These are phyloP conservation scores for Raphicerus campestris DNA, from an alignment of 2,113 vertebrate genomes.

Conservation along the genomic window DNA sequence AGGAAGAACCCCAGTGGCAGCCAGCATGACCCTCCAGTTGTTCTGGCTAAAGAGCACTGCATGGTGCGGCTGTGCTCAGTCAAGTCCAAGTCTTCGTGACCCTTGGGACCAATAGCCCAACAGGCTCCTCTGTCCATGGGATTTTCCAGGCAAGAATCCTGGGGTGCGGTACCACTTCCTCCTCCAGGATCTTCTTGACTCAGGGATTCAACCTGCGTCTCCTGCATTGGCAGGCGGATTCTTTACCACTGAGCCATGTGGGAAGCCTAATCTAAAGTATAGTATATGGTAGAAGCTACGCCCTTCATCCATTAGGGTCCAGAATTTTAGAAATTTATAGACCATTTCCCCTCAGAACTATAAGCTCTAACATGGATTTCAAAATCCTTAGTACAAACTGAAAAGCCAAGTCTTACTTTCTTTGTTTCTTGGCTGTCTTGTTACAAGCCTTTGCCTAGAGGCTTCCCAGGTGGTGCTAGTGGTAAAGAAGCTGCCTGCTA, in stretches of 20 bases:
- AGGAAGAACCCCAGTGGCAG: neutral
- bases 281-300: neutral
- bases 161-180: neutral
- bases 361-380: neutral
- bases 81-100: rapidly evolving
- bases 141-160: neutral
- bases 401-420: neutral
- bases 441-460: neutral
- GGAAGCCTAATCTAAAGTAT: neutral
- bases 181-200: neutral
- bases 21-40: neutral
- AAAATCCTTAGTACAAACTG: neutral
- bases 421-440: neutral
- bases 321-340: constrained; percentile 2
- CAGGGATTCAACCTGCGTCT: neutral
- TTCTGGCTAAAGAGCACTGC: neutral
- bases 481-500: neutral
- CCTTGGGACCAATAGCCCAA: neutral
- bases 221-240: neutral
- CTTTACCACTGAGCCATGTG: neutral
- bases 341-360: neutral
- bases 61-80: neutral
- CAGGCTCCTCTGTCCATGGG: neutral
- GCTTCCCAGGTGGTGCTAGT: neutral
- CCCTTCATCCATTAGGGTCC: neutral